Base-by-base conservation (phyloP, 2,797 vertebrate genomes). In the Squalus acanthias region DNA sequence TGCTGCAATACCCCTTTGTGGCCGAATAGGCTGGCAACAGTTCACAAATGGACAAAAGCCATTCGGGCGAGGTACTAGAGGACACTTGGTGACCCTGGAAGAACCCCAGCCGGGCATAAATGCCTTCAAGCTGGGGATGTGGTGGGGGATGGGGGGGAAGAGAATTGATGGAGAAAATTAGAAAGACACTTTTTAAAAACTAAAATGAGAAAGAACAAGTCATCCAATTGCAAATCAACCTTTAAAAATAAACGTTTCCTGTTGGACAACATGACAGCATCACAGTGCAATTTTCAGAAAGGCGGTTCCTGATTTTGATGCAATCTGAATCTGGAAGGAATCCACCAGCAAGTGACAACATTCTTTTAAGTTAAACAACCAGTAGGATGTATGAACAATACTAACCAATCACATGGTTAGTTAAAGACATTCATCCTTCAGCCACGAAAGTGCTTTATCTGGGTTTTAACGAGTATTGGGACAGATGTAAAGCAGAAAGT, bases 371-470 rank as follows among this genome's bases (percentile, higher is more conserved):
- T 91, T 91, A 63, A 91, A 22, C 69, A 76, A 95, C 46, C 53
- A 95, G 94, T 17, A 46, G 65, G 63, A 69, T 93, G 50, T 76
- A 39, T 10, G 50, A 57, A 57, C 46, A 57, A 95, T 53, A 17
- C 13, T 95, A 95, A 74, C 67, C 94, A 95, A 95, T 76, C 50
- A 15, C 50, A 57, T 57, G 70, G 50, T 17, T 74, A 95, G 94
- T 95, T 95, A 74, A 95, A 46, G 50, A 95, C 50, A 95, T 24
- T 95, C 94, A 95, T 76, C 94, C 50, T 72, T 95, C 24, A 95
- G 26, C 69, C 12, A 76, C 50, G 53, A 70, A 46, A 24, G 39
- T 76, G 70, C 29, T 57, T 95, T 95, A 95, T 95, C 94, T 53
- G 24, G 50, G 70, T 95, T 17, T 95, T 76, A 76, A n/a, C 15